Conservation (phyloP, 2,113 vertebrate species). For the Sclerurus mexicanus region DNA sequence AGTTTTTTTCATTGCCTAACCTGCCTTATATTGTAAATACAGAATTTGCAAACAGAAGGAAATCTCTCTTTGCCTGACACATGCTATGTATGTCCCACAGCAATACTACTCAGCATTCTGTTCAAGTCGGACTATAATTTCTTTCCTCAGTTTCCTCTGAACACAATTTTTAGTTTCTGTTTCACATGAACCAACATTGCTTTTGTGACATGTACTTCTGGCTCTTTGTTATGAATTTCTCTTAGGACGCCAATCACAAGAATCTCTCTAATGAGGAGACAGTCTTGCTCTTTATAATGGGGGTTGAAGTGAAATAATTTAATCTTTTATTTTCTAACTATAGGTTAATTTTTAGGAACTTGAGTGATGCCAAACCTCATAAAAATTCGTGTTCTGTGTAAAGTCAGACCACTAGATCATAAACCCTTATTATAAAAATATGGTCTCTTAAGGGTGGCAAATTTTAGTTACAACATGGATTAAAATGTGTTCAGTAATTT, state of each 20-base stretch:
- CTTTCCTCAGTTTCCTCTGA: not conserved
- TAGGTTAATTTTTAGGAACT: not conserved
- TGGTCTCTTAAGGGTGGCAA: not conserved
- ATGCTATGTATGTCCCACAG: not conserved
- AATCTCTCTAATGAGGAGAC: not conserved
- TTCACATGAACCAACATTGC: not conserved
- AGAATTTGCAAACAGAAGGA: not conserved
- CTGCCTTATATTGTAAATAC: not conserved
- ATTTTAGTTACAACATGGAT: not conserved
- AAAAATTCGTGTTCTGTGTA: not conserved
- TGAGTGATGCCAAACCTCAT: not conserved
- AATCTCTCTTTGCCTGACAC: not conserved
- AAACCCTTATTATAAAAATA: not conserved
- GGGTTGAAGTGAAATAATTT: not conserved
- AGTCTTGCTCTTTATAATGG: not conserved
- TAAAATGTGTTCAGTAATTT: not conserved
- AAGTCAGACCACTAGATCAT: not conserved
- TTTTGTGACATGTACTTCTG: not conserved
- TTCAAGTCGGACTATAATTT: not conserved
- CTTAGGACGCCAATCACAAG: not conserved
- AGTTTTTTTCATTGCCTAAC: not conserved
- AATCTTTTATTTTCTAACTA: not conserved
- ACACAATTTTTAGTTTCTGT: not conserved
- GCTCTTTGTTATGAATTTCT: not conserved
- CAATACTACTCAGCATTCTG: not conserved